phyloP scores from a whole-genome alignment of 2,888 invertebrate species.

The Tortricodes alternella region DNA sequence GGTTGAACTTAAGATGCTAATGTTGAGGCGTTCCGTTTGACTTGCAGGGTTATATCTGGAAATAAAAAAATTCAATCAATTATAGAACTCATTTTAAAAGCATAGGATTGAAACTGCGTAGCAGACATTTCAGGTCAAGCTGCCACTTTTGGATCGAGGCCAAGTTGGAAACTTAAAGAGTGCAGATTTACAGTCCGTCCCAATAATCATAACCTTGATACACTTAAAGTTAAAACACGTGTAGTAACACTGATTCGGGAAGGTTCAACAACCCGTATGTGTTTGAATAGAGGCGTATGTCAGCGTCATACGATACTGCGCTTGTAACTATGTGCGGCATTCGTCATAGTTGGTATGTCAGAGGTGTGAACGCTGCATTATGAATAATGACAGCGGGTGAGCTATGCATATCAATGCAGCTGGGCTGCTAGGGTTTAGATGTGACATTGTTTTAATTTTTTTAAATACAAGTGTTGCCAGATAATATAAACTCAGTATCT shows the following conservation, averaged over 20 bases:
- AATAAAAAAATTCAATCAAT: conserved; percentile 47
- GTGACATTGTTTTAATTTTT: background rate
- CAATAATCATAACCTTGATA: too few relatives aligned
- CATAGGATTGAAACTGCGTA: conserved; percentile 47
- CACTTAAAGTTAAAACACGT: conserved; percentile 12
- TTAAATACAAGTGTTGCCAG: background rate
- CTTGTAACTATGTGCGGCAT: conserved; percentile 36
- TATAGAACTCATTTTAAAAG: conserved; percentile 30
- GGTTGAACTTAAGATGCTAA: conserved; percentile 69
- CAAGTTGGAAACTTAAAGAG: too few relatives aligned
- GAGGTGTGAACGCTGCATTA: conserved; percentile 53
- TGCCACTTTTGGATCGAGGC: conserved; percentile 62
- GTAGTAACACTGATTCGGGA: conserved; percentile 15
- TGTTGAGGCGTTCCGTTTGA: conserved; percentile 65
- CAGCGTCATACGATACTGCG: conserved; percentile 32
- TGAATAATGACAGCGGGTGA: conserved; percentile 57
- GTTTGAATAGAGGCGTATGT: conserved; percentile 30
- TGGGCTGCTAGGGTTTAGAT: conserved; percentile 11
- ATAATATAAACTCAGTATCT: too few relatives aligned
- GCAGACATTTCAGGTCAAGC: conserved; percentile 72
- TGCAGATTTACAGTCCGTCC: too few relatives aligned
- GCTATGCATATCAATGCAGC: conserved; percentile 60
- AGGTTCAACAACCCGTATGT: conserved; percentile 29
- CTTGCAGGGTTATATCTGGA: conserved; percentile 66
- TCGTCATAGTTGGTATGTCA: conserved; percentile 54